Conservation (phyloP, 2,113 vertebrate genomes). For the Marmota monax region DNA sequence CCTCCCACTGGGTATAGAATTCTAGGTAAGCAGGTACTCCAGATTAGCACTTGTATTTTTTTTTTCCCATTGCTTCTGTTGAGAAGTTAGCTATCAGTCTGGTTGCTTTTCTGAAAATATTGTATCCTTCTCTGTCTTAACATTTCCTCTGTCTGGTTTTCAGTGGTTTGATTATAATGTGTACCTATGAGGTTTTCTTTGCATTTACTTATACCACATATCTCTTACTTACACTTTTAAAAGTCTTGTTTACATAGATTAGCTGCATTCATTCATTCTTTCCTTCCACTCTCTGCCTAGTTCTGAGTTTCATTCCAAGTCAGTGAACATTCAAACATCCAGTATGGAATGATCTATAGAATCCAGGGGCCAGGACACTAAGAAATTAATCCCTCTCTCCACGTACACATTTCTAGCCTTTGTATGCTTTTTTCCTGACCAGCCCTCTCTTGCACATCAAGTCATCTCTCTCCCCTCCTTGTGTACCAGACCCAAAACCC, state of each 20-base stretch:
- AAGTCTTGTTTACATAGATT: background rate
- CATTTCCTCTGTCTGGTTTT: background rate
- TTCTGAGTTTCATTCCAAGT: background rate
- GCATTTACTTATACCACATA: background rate
- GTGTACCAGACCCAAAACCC: background rate
- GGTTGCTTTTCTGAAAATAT: background rate
- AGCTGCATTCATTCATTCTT: background rate
- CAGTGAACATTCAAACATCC: background rate
- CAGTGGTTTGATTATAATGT: background rate
- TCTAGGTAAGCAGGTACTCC: too few relatives aligned
- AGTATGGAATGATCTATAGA: background rate
- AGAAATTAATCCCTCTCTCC: background rate
- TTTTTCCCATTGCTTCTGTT: background rate
- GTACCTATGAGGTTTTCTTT: background rate
- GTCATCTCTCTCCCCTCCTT: background rate
- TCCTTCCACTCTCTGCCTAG: background rate
- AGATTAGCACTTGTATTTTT: too few relatives aligned
- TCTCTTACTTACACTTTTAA: background rate
- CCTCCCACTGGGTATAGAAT: too few relatives aligned
- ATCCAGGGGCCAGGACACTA: background rate
- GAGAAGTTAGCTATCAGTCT: background rate
- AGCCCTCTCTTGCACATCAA: background rate
- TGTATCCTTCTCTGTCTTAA: background rate
- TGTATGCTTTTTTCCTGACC: background rate
- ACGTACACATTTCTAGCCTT: background rate